phyloP scores from a whole-genome alignment of 2,113 vertebrate species.

The Casuarius casuarius region DNA sequence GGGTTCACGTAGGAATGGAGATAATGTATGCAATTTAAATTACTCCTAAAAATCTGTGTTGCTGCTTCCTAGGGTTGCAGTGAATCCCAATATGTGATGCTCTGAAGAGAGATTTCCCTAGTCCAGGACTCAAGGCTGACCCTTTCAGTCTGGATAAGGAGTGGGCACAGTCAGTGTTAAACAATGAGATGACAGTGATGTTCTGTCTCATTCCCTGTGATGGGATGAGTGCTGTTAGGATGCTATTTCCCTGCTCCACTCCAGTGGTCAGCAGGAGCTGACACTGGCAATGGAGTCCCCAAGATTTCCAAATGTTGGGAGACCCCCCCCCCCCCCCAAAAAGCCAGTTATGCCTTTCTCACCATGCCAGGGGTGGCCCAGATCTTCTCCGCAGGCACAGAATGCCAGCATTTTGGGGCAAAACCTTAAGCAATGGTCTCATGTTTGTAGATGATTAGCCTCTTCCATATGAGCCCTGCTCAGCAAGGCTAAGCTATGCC shows the following conservation, averaged over 20 bases:
- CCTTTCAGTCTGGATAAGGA: background rate
- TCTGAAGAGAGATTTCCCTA: background rate
- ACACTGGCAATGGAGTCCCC: background rate
- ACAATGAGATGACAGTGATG: rapidly evolving
- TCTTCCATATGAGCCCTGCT: background rate
- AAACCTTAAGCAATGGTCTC: background rate
- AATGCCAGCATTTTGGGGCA: background rate
- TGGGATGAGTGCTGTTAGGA: background rate
- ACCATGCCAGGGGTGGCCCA: background rate
- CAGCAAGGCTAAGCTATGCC: background rate
- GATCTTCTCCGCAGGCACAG: background rate
- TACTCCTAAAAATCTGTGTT: background rate
- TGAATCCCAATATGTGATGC: background rate
- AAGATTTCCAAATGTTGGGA: background rate
- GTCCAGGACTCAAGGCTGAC: background rate
- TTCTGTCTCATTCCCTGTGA: background rate
- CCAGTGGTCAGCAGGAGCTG: background rate
- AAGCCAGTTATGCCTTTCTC: background rate
- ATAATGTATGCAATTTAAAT: background rate
- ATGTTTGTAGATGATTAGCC: background rate
- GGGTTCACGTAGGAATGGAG: background rate
- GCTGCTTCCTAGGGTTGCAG: background rate
- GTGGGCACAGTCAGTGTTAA: background rate
- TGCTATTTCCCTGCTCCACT: background rate
- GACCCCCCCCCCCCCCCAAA: background rate